phyloP scores from a whole-genome alignment of 2,888 invertebrate genomes.

The Malthinus seriepunctatus region DNA sequence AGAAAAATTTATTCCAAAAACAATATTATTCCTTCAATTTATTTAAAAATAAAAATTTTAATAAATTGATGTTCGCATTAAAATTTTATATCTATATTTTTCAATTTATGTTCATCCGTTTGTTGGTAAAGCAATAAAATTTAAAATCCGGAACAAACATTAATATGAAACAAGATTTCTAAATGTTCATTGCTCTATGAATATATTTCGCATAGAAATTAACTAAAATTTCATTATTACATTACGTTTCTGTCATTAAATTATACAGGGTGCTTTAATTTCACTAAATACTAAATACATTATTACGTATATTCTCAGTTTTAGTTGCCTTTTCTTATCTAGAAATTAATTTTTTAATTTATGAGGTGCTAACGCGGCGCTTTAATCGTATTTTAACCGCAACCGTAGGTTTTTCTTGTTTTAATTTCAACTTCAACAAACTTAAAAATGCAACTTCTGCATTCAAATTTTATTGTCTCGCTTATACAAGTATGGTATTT shows the following conservation, averaged over 20 bases:
- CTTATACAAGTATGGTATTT: too few species aligned
- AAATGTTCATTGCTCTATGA: slow-evolving; percentile 14
- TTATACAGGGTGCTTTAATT: slow-evolving; percentile 3
- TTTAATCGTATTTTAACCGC: too few species aligned
- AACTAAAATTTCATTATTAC: slow-evolving; percentile 15
- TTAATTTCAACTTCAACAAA: too few species aligned
- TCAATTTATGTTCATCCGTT: slow-evolving; percentile 8
- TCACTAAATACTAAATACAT: slow-evolving; percentile 22
- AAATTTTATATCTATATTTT: slow-evolving; percentile 6
- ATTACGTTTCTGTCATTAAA: slow-evolving; percentile 8
- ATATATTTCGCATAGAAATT: slow-evolving; percentile 18
- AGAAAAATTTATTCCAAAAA: too few species aligned
- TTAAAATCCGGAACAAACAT: slow-evolving; percentile 14
- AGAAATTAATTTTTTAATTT: too few species aligned
- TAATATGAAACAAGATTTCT: slow-evolving; percentile 16
- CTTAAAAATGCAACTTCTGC: too few species aligned
- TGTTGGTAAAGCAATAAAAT: slow-evolving; percentile 9
- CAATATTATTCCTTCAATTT: too few species aligned
- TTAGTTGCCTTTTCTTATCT: too few species aligned
- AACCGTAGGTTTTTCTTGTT: too few species aligned
- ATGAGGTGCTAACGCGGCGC: too few species aligned
- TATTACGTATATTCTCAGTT: background rate
- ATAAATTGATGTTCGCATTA: background rate
- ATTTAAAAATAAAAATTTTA: too few species aligned
- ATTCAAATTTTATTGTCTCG: too few species aligned